These are phyloP conservation scores for Ascaphus truei DNA, from an alignment of 2,113 vertebrate species.

Conservation along the genomic window DNA sequence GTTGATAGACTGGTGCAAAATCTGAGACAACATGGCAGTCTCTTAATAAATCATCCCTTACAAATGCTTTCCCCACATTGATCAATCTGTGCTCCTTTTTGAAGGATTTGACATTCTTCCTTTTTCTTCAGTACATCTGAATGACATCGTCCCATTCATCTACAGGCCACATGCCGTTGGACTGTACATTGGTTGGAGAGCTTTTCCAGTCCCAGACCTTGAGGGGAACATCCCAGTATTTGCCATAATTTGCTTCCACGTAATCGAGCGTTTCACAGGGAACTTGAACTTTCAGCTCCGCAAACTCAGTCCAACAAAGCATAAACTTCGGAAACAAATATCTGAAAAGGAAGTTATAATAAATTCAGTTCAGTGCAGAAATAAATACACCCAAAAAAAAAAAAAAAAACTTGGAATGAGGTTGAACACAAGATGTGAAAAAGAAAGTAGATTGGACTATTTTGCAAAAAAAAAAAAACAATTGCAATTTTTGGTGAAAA, in stretches of 20 bases:
- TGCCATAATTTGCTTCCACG: conserved; percentile 79
- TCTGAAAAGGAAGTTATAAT: no score
- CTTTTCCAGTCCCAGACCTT: conserved; percentile 84
- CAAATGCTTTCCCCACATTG: no score
- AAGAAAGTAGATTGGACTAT: no score
- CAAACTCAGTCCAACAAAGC: conserved; percentile 82
- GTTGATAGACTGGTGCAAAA: no score
- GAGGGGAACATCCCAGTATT: conserved; percentile 74
- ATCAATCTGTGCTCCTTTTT: not conserved
- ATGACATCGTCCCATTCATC: conserved; percentile 81
- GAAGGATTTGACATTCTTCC: not conserved
- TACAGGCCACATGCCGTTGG: conserved; percentile 78
- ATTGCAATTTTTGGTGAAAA: no score
- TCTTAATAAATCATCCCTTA: no score
- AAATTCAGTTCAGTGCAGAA: no score
- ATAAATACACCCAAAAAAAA: no score
- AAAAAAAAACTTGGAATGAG: not conserved
- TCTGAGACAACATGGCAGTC: no score
- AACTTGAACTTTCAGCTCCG: conserved; percentile 72
- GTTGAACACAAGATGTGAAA: not conserved
- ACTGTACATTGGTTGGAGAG: conserved; percentile 75
- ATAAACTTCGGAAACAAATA: conserved; percentile 80
- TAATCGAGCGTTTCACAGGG: conserved; percentile 78
- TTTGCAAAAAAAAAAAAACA: no score
- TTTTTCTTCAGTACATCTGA: conserved; percentile 66